Evolutionary conservation across 2,888 invertebrate species (phyloP), one percentile per base, ranked within the genome.

Genomic region (Sphinx pinastri): DNA sequence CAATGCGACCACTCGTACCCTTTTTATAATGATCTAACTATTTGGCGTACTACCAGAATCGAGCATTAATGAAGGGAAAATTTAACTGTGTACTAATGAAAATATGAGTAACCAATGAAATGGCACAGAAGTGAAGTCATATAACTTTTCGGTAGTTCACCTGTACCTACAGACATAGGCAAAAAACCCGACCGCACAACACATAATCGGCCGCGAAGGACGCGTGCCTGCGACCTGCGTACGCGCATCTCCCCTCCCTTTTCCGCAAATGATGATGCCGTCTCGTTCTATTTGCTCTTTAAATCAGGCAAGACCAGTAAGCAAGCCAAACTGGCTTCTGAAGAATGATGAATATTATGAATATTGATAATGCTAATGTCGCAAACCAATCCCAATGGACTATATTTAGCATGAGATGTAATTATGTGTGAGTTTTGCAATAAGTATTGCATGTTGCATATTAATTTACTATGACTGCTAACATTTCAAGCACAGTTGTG

Each of bases 171-270:
- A 68, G 74, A 77, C 76, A 76, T 82, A 77, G 75, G 79, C 81
- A 87, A 90, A 91, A 90, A 88, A 85, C 81, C 79, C 74, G 81
- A 81, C 78, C 75, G 76, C 76, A 77, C 79, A 76, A 76, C 77
- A 80, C 82, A 83, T 85, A 84, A 86, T 83, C 85, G 85, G 84
- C 86, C 86, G 84, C 89, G 90, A 93, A 91, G 92, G 92, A 91
- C 91, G 91, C 89, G 84, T 87, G 90, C 88, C 86, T 87, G 88
- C 88, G 90, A 89, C 88, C 86, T 87, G 89, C 89, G 90, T 89
- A 89, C 88, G 88, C 87, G 86, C 87, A 85, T 82, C 70, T 47
- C 5, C 73, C 58, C 72, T 86, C 86, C 76, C 82, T 12, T 73
- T 88, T 81, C 45, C 73, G 68, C 84, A 38, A 76, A 57, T 70